Evolutionary conservation across 2,113 vertebrate genomes (phyloP), one percentile per base, ranked within the genome.

Genomic region (Conger conger): DNA sequence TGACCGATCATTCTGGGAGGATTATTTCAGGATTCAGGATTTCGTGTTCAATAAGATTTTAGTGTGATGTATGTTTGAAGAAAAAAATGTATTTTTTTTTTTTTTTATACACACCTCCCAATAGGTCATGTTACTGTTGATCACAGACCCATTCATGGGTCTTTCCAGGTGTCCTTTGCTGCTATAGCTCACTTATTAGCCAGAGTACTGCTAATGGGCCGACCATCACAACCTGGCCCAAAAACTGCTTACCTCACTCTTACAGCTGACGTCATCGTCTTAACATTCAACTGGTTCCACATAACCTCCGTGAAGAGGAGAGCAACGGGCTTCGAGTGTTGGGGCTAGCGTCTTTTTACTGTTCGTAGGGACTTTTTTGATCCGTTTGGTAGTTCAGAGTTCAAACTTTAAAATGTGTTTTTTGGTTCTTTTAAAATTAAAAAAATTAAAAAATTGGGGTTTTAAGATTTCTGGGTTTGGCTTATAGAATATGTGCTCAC

Each of bases 191-290:
- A 91, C 93, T 93, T 92, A 82, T 91, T 85, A 83, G 92, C 95
- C 93, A 91, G 93, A 93, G 94, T 93, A 95, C 93, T 95, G 94
- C 94, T 95, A 88, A 86, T 88, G 53, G 93, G 92, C 88, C 16
- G 60, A 76, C 81, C 77, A 79, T 79, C 79, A 79, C 79, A 76
- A 86, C 92, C 86, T 53, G 45, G 90, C 90, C 93, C 92, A 90
- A 88, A 84, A 50, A 84, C 80, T 87, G 94, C 93, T 93, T 95
- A 95, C 95, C 95, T 95, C 95, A 93, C 90, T 92, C 87, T 82
- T 40, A 86, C 92, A 20, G 93, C 89, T 91, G 91, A 91, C 86
- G 91, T 91, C 89, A 93, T 88, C 68, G 89, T 89, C 68, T 90
- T 89, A n/a, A 89, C 90, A 87, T 94, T 93, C 88, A 94, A 93